phyloP scores from a whole-genome alignment of 2,888 invertebrate species.

The Strigamia maritima region DNA sequence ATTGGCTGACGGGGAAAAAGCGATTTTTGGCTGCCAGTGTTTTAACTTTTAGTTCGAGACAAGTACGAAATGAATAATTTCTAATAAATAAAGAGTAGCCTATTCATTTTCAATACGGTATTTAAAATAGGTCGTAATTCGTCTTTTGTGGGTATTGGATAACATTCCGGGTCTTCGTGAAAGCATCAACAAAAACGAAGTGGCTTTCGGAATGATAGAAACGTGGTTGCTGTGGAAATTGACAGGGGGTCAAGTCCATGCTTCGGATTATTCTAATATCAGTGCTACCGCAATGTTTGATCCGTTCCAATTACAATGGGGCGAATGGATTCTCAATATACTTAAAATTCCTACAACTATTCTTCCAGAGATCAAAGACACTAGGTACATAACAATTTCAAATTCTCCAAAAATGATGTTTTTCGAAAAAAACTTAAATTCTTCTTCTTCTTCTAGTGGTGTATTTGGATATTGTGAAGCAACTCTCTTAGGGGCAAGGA shows the following conservation, averaged over 20 bases:
- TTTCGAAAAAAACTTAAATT: slow-evolving; percentile 50
- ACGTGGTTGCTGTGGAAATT: slow-evolving; percentile 89
- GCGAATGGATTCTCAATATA: slow-evolving; percentile 65
- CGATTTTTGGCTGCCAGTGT: slow-evolving; percentile 81
- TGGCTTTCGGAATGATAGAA: slow-evolving; percentile 83
- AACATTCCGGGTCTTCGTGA: slow-evolving; percentile 67
- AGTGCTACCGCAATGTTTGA: slow-evolving; percentile 91
- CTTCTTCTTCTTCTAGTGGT: slow-evolving; percentile 55
- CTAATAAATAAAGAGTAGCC: not conserved
- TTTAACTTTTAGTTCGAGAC: slow-evolving; percentile 77
- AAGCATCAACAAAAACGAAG: slow-evolving; percentile 62
- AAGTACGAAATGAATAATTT: slow-evolving; percentile 59
- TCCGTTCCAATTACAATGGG: slow-evolving; percentile 82
- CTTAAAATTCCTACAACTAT: slow-evolving; percentile 66
- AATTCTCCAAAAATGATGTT: not conserved
- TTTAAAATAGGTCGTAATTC: slow-evolving; percentile 64
- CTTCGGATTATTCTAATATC: slow-evolving; percentile 86
- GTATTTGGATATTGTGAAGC: slow-evolving; percentile 67
- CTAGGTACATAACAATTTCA: slow-evolving; percentile 53
- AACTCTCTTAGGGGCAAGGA: slow-evolving; percentile 68
- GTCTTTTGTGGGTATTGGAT: slow-evolving; percentile 74
- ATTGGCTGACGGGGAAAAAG: slow-evolving; percentile 72
- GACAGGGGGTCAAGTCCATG: slow-evolving; percentile 62
- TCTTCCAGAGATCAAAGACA: slow-evolving; percentile 76
- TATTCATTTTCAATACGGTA: not conserved